A percentile compares a stretch with the other conserved stretches of the same genome.
These are phyloP conservation scores for Spheniscus humboldti DNA, from an alignment of 2,797 vertebrate species.

Conservation along the genomic window DNA sequence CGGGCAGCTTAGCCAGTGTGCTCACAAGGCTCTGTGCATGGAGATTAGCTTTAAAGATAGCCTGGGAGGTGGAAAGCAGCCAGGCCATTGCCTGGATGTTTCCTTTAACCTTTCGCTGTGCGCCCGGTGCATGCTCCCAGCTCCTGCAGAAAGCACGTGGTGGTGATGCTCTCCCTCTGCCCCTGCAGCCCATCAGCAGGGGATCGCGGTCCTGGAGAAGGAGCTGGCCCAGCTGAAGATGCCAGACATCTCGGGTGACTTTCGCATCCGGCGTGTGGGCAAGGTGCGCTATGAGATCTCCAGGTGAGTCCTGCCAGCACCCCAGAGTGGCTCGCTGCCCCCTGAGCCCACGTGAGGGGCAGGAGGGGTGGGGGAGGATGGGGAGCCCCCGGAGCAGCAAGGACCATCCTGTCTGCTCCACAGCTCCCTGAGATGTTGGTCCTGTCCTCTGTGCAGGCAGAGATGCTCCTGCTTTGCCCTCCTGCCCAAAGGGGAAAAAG, in stretches of 20 bases:
- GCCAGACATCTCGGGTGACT: neutral
- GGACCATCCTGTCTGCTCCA: neutral
- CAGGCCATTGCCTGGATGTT: neutral
- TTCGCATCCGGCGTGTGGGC: neutral
- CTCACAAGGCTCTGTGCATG: fast-evolving
- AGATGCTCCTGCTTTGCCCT: neutral
- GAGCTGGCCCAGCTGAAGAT: conserved; percentile 3
- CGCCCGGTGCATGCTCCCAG: fast-evolving
- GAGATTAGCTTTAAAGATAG: neutral
- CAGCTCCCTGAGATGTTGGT: neutral
- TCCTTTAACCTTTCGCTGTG: neutral
- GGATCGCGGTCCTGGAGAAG: neutral
- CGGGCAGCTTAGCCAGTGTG: too few relatives aligned
- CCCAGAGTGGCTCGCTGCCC: fast-evolving
- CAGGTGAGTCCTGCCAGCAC: neutral
- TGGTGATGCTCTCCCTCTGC: fast-evolving
- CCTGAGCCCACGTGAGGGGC: fast-evolving
- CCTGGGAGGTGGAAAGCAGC: neutral
- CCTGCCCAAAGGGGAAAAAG: neutral
- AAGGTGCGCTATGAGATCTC: conserved; percentile 1
- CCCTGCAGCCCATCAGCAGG: neutral
- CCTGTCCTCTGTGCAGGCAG: neutral
- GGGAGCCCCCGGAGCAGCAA: fast-evolving
- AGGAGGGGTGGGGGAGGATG: neutral
- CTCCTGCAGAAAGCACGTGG: fast-evolving